Base-by-base conservation (phyloP, 1,140 invertebrate species). In the Drosophila orena region DNA sequence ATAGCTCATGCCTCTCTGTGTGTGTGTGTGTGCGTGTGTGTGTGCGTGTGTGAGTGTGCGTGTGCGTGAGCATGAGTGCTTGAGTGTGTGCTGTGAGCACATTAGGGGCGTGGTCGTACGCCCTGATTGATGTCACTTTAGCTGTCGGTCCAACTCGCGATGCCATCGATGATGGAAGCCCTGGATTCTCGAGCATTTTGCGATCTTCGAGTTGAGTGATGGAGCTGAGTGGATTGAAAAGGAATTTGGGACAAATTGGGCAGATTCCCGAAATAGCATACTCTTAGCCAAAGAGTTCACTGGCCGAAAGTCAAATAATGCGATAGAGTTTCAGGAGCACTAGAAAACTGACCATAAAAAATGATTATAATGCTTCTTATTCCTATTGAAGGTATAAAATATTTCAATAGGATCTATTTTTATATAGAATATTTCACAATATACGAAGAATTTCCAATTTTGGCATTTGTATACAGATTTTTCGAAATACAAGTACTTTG, bases 51-150 rank as follows among this genome's bases (percentile, higher is more conserved):
- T 57, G 54, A 73, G 60, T n/a, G n/a, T n/a, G 46, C 0, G 30
- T 46, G 57, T 22, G 20, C 12, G 12, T 38, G 22, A 4, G 50
- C 14, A 50, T 43, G 71, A 30, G 56, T 57, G 42, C 17, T 22
- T 62, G 38, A 68, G 57, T 50, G 47, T 71, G 66, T 70, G 30
- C 46, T 71, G 68, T 57, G 54, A 73, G 60, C 70, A 43, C 55
- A 74, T 74, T 71, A 71, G 57, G 59, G 79, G 79, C 69, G 77
- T 60, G 79, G 65, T 20, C 44, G 43, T 58, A 49, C 73, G 40
- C 69, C 77, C 84, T 89, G 84, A 89, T 89, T 90, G 84, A 89
- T 89, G 84, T 89, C 84, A 90, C 65, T 90, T 85, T 80, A 72
- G 77, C 75, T 66, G 65, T 70, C 74, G 30, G 40, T 53, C 64